Evolutionary conservation across 2,797 vertebrate genomes (phyloP).

Genomic region (Erithacus rubecula): DNA sequence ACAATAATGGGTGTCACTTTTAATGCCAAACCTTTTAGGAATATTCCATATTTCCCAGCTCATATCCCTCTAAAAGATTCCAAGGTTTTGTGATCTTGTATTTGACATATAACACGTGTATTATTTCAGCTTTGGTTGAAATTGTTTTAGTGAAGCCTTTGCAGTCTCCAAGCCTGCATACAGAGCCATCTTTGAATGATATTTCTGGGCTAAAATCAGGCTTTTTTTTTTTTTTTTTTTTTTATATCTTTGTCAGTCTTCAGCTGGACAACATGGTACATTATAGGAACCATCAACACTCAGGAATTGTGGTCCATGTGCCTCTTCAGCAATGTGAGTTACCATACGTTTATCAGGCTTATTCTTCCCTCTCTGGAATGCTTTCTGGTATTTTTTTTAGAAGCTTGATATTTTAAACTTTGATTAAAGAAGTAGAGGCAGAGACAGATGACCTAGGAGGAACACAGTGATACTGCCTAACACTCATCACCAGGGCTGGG

Average conservation of each 20-base stretch:
- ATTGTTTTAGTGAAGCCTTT: not conserved
- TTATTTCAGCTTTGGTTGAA: not conserved
- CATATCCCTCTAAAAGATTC: not conserved
- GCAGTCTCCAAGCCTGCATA: not conserved
- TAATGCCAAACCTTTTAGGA: not conserved
- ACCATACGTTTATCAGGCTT: not conserved
- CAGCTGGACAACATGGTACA: not conserved
- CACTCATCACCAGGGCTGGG: not conserved
- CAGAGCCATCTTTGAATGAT: not conserved
- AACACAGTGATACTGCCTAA: not conserved
- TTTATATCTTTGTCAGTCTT: not conserved
- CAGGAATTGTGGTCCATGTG: not conserved
- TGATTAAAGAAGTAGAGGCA: not conserved
- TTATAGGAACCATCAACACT: not conserved
- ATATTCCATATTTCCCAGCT: not conserved
- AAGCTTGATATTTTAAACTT: not conserved
- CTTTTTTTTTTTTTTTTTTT: not conserved
- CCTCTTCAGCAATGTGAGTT: not conserved
- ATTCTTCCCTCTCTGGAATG: not conserved
- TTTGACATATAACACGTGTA: not conserved
- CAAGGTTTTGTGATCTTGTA: not conserved
- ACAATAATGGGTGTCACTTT: not conserved
- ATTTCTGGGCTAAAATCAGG: not conserved
- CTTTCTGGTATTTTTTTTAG: not conserved
- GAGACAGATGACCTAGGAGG: not conserved